Evolutionary conservation across 2,113 vertebrate genomes (phyloP).

Genomic region (Scytalopus superciliaris): DNA sequence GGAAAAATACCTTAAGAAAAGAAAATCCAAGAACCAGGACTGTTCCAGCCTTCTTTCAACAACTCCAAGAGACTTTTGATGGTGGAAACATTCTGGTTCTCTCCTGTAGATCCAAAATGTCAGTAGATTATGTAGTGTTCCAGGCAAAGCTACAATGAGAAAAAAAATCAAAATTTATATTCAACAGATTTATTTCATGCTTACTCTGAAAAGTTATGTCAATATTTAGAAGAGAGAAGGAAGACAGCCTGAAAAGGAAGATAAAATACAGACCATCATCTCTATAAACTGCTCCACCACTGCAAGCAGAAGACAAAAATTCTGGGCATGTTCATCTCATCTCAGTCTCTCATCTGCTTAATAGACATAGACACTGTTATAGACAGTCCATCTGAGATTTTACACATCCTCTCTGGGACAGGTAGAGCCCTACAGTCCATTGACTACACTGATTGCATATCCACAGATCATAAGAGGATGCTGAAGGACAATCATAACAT

Average conservation of each 20-base stretch:
- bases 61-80: not conserved
- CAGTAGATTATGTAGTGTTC: not conserved
- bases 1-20: constrained; percentile 13
- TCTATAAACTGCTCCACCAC: not conserved
- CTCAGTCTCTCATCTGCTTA: not conserved
- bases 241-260: not conserved
- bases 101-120: not conserved
- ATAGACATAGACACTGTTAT: not conserved
- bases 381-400: not conserved
- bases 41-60: constrained; percentile 2
- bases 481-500: not conserved
- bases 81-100: not conserved
- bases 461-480: not conserved
- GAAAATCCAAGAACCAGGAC: not conserved
- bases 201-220: not conserved
- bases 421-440: not conserved
- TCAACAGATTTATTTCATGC: not conserved
- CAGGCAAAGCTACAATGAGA: not conserved
- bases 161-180: not conserved
- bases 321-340: not conserved
- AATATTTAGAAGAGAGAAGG: not conserved
- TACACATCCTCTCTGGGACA: not conserved
- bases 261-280: not conserved
- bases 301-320: not conserved
- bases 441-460: not conserved